Base-by-base conservation (phyloP, 2,113 vertebrate species). In the Hiodon alosoides region DNA sequence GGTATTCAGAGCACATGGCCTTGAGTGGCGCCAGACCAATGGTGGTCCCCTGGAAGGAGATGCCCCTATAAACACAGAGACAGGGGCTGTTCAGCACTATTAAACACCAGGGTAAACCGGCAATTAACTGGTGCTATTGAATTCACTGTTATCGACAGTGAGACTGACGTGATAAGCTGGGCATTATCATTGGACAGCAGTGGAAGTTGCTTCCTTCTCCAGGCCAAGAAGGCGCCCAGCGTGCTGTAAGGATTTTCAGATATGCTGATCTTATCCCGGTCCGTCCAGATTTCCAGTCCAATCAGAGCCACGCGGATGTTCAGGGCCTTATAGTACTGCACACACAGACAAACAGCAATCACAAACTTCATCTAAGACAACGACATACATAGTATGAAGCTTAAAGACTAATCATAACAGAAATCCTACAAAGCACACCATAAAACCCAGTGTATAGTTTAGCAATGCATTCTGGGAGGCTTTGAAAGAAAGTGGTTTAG, bases 1-100 rank as follows among this genome's bases (percentile, higher is more conserved):
- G 97, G 84, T 95, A 95, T 71, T 93, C 91, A 0, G 96, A 98
- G 84, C 97, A 99, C 97, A 99, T 99, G 83, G 94, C 90, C 89
- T 94, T 96, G 72, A 99, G 93, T 0, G 95, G 95, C 65, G 97
- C 97, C 85, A 99, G 87, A 64, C 97, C 97, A 1, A 99, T 97
- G 53, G 94, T 98, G 73, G 94, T 94, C 64, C 97, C 97, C 4
- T 94, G 93, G 85, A 99, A 99, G 0, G 92, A 79, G 80, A 81
- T 81, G 16, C 97, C 97, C 81, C 97, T 99, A 81, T 17, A 87
- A 74, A 83, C 78, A 80, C 76, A 89, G 74, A 52, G 68, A 67
- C 51, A 53, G 52, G 67, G 51, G 53, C 31, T 31, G 5, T 50
- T 52, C 17, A 17, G 31, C 50, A 16, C 13, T 31, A 10, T 64